Evolutionary conservation across 2,797 vertebrate species (phyloP).

Genomic region (Xenentodon cancila): DNA sequence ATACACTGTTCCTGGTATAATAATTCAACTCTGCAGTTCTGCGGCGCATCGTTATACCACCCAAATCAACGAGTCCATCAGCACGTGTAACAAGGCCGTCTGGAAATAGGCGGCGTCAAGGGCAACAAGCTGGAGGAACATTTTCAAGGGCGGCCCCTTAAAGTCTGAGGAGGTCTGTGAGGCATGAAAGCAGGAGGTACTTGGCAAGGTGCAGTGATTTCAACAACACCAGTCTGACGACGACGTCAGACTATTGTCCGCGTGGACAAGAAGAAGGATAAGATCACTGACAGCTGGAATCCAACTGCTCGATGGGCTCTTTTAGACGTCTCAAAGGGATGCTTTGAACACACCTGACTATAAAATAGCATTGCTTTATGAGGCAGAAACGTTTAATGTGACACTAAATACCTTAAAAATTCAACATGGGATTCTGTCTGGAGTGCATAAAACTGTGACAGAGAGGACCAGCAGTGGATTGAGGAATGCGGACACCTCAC

Average conservation of each 20-base stretch:
- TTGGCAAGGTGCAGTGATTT: not conserved
- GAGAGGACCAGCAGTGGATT: conserved; percentile 34
- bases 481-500: conserved; percentile 32
- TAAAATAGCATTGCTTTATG: conserved; percentile 30
- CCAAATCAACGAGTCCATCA: not conserved
- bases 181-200: not conserved
- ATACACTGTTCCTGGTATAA: not conserved
- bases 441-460: conserved; percentile 26
- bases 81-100: not conserved
- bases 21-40: not conserved
- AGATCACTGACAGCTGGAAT: not conserved
- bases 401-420: conserved; percentile 13
- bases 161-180: not conserved
- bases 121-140: not conserved
- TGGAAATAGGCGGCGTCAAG: not conserved
- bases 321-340: conserved; percentile 11
- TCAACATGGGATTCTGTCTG: conserved; percentile 7
- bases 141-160: conserved; percentile 7
- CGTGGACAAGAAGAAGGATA: not conserved
- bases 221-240: not conserved
- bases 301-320: no score
- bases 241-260: not conserved
- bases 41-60: not conserved
- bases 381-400: conserved; percentile 23
- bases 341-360: conserved; percentile 16